Evolutionary conservation across 2,113 vertebrate species (phyloP).

Genomic region (Grammomys surdaster): DNA sequence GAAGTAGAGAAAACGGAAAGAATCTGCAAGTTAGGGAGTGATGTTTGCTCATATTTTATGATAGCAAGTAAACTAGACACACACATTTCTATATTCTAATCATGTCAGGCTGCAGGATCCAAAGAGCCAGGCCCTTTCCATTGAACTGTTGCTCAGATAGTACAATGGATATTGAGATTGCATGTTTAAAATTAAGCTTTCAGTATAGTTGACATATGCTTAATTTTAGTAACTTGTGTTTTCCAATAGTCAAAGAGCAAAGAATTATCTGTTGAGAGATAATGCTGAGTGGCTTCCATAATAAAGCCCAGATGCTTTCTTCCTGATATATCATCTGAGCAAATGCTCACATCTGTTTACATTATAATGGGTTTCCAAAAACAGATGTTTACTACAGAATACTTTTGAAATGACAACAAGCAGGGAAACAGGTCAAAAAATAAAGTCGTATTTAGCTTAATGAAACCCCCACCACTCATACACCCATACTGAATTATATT

Average conservation of each 20-base stretch:
- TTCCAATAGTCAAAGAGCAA: slow-evolving; percentile 85
- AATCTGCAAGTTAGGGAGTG: slow-evolving; percentile 27
- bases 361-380: slow-evolving; percentile 80
- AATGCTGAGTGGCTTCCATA: slow-evolving; percentile 84
- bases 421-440: slow-evolving; percentile 82
- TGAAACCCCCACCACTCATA: slow-evolving; percentile 29
- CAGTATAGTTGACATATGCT: slow-evolving; percentile 81
- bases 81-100: not conserved
- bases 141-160: slow-evolving; percentile 43
- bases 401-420: slow-evolving; percentile 82
- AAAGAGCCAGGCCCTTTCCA: not conserved
- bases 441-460: slow-evolving; percentile 69
- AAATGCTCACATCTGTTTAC: slow-evolving; percentile 86
- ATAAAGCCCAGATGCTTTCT: slow-evolving; percentile 86
- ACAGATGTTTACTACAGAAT: slow-evolving; percentile 85
- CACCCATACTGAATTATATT: slow-evolving; percentile 23
- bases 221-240: slow-evolving; percentile 84
- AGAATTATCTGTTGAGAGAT: slow-evolving; percentile 86
- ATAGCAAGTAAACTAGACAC: slow-evolving; percentile 14
- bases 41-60: slow-evolving; percentile 8
- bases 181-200: slow-evolving; percentile 72
- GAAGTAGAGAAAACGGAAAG: slow-evolving; percentile 3
- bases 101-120: slow-evolving; percentile 27
- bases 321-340: slow-evolving; percentile 86
- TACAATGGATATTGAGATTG: slow-evolving; percentile 51